Percentiles rank a stretch among this genome's conserved stretches.
phyloP scores from a whole-genome alignment of 2,888 invertebrate species.

The Oithona nana region DNA sequence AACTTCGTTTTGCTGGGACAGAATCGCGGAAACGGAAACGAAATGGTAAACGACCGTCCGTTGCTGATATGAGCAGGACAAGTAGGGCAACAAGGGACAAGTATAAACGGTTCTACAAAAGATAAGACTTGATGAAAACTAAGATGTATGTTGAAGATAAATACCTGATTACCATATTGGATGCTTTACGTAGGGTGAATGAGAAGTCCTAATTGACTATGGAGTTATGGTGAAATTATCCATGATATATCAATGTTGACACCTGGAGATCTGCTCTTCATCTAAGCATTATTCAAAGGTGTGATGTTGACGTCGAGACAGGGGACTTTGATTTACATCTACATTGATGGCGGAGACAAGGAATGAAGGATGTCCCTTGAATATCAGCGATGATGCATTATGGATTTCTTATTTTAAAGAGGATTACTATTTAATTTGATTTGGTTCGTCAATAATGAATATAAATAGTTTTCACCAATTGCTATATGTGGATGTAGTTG shows the following conservation, averaged over 20 bases:
- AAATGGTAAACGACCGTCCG: background rate
- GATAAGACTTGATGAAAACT: too few species aligned
- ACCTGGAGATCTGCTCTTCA: background rate
- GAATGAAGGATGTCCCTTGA: too few species aligned
- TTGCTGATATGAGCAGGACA: background rate
- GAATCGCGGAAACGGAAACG: background rate
- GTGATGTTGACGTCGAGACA: too few species aligned
- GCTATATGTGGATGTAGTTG: background rate
- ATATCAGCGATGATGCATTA: background rate
- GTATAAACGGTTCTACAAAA: background rate
- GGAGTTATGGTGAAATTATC: background rate
- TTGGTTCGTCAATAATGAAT: too few species aligned
- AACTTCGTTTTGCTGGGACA: slow-evolving; percentile 15
- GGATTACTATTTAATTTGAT: too few species aligned
- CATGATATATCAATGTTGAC: background rate
- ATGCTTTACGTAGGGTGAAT: too few species aligned
- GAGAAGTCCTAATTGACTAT: too few species aligned
- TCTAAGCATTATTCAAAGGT: background rate
- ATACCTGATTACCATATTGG: too few species aligned
- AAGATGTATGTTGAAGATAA: too few species aligned
- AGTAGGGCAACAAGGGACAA: background rate
- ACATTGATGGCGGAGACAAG: too few species aligned
- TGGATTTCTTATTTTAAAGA: background rate
- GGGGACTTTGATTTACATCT: too few species aligned
- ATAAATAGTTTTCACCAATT: too few species aligned